These are phyloP conservation scores for Tryphoninae sp. DNA, from an alignment of 2,888 invertebrate species.

Conservation along the genomic window DNA sequence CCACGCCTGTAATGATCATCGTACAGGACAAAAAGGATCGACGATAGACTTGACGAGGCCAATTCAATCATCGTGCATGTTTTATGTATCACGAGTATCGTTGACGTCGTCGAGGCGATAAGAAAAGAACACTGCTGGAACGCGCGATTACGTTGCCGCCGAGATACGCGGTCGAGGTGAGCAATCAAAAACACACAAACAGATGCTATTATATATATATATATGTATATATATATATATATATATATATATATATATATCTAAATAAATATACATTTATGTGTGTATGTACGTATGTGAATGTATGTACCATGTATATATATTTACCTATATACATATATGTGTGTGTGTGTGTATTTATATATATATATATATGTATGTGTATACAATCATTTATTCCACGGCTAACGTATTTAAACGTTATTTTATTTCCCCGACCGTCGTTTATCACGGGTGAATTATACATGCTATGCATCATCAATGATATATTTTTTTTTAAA, in stretches of 20 bases:
- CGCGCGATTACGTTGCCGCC: constrained; percentile 37
- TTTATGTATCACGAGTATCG: constrained; percentile 3
- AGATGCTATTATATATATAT: constrained; percentile 2
- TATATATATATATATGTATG: no score
- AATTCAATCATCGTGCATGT: neutral
- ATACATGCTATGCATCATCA: constrained; percentile 30
- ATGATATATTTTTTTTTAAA: constrained; percentile 42
- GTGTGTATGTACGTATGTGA: no score
- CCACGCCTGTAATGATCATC: constrained; percentile 20
- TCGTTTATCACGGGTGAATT: constrained; percentile 40
- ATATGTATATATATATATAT: neutral
- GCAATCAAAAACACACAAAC: constrained; percentile 31
- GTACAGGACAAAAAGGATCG: constrained; percentile 9
- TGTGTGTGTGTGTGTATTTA: no score
- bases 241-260: no score
- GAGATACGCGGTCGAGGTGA: constrained; percentile 51
- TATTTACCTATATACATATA: neutral
- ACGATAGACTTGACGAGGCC: neutral
- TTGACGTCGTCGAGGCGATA: constrained; percentile 42
- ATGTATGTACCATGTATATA: constrained; percentile 13
- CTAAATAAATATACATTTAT: neutral
- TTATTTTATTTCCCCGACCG: constrained; percentile 20
- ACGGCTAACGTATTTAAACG: constrained; percentile 24
- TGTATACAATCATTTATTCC: constrained; percentile 1
- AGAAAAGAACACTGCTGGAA: constrained; percentile 8